Evolutionary conservation across 53 echinoderm and acorn worm genomes (phyloP), one percentile per base, ranked within the genome.

Genomic region (Henricia sp.): DNA sequence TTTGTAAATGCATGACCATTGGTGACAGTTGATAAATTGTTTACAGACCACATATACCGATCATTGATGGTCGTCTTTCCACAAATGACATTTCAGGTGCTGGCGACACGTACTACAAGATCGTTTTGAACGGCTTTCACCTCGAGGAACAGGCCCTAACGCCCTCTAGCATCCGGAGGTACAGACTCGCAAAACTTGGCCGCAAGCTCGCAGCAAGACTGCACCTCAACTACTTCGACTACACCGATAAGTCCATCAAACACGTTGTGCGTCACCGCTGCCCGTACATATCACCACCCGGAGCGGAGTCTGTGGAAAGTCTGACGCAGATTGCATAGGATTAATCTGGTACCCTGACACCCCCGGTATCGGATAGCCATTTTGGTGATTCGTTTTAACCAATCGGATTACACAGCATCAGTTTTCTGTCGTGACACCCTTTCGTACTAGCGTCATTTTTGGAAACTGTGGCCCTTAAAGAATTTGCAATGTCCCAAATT

Each of bases 151-250:
- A 90, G 48, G 90, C 84, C 39, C 60, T 96, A 62, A 92, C 93
- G 14, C 92, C 97, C 55, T 87, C 92, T 14, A 90, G 89, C 8
- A 54, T 85, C 19, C 84, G 89, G 11, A 88, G 82, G 63, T 90
- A 96, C 77, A 96, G 91, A 57, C 66, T 96, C 44, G 96, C 93
- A 57, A 91, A 84, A 60, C 60, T 96, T 1, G 96, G 90, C 21
- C 80, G 93, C 23, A 84, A 85, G 39, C 60, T 96, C 67, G 96
- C 96, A n/a, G 68, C 85, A 29, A 78, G 96, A 53, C 77, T 96
- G 10, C 82, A 90, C 35, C 39, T 96, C 32, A 96, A 96, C 83
- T 96, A 94, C 41, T 96, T 96, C 56, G 96, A 96, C 68, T 96
- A 84, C 74, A 77, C 82, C 20, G 96, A 96, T 66, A 87, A 72